Conservation (phyloP, 1,140 invertebrate genomes). For the Drosophila ananassae region DNA sequence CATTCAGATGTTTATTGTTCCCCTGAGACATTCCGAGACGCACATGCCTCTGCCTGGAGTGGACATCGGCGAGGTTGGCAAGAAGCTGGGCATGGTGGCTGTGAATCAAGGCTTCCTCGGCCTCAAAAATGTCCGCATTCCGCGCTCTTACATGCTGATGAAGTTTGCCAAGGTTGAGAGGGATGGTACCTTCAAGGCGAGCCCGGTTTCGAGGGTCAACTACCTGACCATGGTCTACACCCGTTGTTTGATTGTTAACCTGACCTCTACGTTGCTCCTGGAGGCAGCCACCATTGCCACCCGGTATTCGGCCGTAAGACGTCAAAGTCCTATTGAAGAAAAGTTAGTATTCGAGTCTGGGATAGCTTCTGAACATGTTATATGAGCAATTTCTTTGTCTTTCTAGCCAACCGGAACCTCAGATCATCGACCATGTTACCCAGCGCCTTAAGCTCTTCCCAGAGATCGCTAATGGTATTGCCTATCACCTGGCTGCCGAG, state of each 20-base stretch:
- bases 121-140: slow-evolving; percentile 94
- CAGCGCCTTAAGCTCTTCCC: slow-evolving; percentile 96
- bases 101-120: slow-evolving; percentile 96
- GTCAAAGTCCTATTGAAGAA: slow-evolving; percentile 93
- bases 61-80: slow-evolving; percentile 96
- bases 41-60: slow-evolving; percentile 94
- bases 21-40: slow-evolving; percentile 93
- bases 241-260: slow-evolving; percentile 90
- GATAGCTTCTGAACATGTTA: background rate
- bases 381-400: background rate
- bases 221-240: slow-evolving; percentile 98
- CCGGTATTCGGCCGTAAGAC: slow-evolving; percentile 94
- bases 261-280: slow-evolving; percentile 88
- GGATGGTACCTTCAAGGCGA: slow-evolving; percentile 95
- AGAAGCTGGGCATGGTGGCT: slow-evolving; percentile 95
- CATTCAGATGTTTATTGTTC: slow-evolving; percentile 97
- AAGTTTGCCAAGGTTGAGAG: slow-evolving; percentile 93
- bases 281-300: slow-evolving; percentile 93
- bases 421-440: slow-evolving; percentile 96
- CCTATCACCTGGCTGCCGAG: slow-evolving; percentile 89
- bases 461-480: slow-evolving; percentile 90
- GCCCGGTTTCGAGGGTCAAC: slow-evolving; percentile 92
- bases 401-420: slow-evolving; percentile 89
- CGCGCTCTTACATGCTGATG: slow-evolving; percentile 95
- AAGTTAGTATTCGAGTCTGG: slow-evolving; percentile 86